Evolutionary conservation across 2,113 vertebrate genomes (phyloP), one percentile per base, ranked within the genome.

Genomic region (Vombatus ursinus): DNA sequence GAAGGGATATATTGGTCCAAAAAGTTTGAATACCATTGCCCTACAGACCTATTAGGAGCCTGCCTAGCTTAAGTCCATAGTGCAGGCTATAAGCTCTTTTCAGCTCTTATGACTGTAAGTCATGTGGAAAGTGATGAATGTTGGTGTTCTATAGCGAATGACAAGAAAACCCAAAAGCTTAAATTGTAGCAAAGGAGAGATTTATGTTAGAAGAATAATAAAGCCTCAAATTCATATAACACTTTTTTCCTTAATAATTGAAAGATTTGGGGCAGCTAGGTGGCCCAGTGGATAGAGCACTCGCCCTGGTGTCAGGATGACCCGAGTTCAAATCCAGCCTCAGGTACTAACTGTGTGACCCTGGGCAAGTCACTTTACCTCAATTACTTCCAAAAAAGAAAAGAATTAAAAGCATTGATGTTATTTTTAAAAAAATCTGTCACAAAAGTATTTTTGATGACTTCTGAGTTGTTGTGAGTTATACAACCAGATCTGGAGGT

Each of bases 171-270:
- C 37, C 68, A n/a, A n/a, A 47, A 28, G 14, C 50, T 90, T 50
- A 96, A 95, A 92, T 47, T 14, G 4, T 47, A 94, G 92, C 8
- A 52, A 52, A 19, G 95, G 84, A 95, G 54, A 95, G 31, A 68
- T 31, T 96, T 19, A 0, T 0, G 61, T 89, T 96, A 24, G 9
- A 53, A 93, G 24, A 96, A 52, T 44, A 92, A 96, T 93, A 90
- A 90, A 22, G 92, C 3, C 11, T 90, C 44, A 28, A 12, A 11
- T 52, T 94, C 96, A 94, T 93, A 19, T 52, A 94, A 92, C 9
- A 16, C 51, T 52, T 94, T 93, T 95, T 28, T 90, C 77, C 47
- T 95, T 24, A 49, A 95, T 51, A 94, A 61, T 91, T 4, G 90
- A 95, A 92, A 95, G 11, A 14, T 37, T 68, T 31, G 4, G 31